Evolutionary conservation across 2,888 invertebrate genomes (phyloP).

Genomic region (Pollenia labialis): DNA sequence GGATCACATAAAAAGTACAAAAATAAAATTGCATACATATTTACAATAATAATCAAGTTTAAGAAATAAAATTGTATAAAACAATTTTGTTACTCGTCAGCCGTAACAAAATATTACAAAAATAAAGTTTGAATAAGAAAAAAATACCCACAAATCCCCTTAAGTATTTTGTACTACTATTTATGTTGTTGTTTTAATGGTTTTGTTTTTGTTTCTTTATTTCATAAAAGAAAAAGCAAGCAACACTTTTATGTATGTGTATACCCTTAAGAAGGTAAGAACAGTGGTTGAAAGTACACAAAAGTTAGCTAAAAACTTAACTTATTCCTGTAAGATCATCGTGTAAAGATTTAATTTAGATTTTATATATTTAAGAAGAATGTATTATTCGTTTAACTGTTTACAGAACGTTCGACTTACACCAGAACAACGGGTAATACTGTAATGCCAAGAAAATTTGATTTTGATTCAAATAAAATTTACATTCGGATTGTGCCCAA

Average conservation of each 20-base stretch:
- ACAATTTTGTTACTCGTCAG: conserved; percentile 49
- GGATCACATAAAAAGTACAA: conserved; percentile 5
- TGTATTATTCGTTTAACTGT: too few species aligned
- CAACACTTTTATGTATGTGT: background rate
- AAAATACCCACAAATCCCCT: conserved; percentile 30
- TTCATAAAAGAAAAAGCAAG: background rate
- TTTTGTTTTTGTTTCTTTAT: conserved; percentile 10
- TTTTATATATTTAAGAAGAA: too few species aligned
- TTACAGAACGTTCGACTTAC: too few species aligned
- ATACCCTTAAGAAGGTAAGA: background rate
- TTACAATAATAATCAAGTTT: conserved; percentile 46
- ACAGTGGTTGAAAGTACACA: conserved; percentile 22
- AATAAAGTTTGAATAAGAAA: conserved; percentile 9
- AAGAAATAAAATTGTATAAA: conserved; percentile 47
- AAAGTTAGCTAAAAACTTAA: too few species aligned
- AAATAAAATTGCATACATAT: conserved; percentile 19
- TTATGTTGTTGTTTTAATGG: background rate
- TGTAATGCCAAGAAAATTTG: too few species aligned
- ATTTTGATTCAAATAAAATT: too few species aligned
- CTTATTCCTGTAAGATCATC: too few species aligned
- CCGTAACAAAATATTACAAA: conserved; percentile 28
- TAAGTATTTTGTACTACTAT: conserved; percentile 36
- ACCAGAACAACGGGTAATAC: too few species aligned
- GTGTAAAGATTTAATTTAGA: too few species aligned
- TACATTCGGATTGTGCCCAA: too few species aligned